These are phyloP conservation scores for Rhagoletis zephyria DNA, from an alignment of 1,140 invertebrate genomes.

Conservation along the genomic window DNA sequence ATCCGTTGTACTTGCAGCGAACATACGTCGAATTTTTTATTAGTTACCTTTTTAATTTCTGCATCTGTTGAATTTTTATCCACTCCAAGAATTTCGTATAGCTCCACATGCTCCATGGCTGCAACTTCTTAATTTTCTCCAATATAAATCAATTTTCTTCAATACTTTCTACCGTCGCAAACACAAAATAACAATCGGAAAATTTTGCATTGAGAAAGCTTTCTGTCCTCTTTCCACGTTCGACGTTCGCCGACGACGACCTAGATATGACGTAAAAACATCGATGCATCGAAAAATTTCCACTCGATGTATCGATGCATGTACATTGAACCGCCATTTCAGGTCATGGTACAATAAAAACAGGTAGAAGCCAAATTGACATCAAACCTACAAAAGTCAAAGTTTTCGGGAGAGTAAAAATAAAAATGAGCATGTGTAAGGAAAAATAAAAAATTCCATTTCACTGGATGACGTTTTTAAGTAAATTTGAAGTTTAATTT, in stretches of 20 bases:
- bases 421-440: too few species aligned
- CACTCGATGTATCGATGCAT: too few species aligned
- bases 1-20: neutral
- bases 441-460: too few species aligned
- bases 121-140: slow-evolving; percentile 20
- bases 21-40: neutral
- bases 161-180: slow-evolving; percentile 10
- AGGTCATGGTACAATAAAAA: too few species aligned
- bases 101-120: slow-evolving; percentile 81
- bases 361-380: too few species aligned
- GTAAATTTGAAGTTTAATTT: too few species aligned
- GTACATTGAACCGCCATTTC: too few species aligned
- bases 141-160: slow-evolving; percentile 38
- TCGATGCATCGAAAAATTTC: too few species aligned
- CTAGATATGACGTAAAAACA: neutral
- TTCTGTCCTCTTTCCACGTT: slow-evolving; percentile 31
- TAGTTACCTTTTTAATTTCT: slow-evolving; percentile 90
- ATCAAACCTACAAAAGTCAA: too few species aligned
- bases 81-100: slow-evolving; percentile 89
- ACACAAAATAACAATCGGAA: slow-evolving; percentile 48
- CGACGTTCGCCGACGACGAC: neutral
- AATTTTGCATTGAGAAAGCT: slow-evolving; percentile 46
- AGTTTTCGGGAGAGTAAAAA: too few species aligned
- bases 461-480: too few species aligned
- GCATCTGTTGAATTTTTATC: slow-evolving; percentile 81